Evolutionary conservation across 2,888 invertebrate genomes (phyloP), one percentile per base, ranked within the genome.

Genomic region (Torymus aiolomorphi): DNA sequence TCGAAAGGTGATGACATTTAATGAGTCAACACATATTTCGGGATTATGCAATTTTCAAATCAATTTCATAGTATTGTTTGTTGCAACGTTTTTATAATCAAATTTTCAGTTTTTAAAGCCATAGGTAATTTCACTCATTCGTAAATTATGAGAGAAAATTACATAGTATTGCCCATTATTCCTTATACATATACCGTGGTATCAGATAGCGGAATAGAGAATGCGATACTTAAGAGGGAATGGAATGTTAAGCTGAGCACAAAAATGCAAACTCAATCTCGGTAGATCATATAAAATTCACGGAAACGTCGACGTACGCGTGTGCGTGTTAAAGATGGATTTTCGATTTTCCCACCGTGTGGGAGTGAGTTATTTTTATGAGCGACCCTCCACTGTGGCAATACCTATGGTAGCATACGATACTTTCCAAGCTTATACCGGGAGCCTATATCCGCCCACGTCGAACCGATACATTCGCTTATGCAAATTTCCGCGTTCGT

Each of bases 181-280:
- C 8, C 16, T 10, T 3, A 62, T 42, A 42, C 42, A 54, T 8
- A n/a, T 57, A 18, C 51, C 57, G 62, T 31, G 31, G 52, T 57
- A 62, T 52, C n/a, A 11, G 4, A 52, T 52, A 54, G 16, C 66
- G 31, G 51, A 66, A 69, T 16, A 42, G 11, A n/a, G 54, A 72
- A 69, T 75, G 56, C 20, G 78, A 83, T 80, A 83, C 86, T 86
- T 86, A 83, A 86, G 87, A 88, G 87, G 84, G 86, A 87, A 87
- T 88, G 87, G 86, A 86, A 87, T 83, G n/a, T 10, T 52, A 63
- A 56, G 16, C 59, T 24, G 5, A 12, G 20, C 71, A 42, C n/a
- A 20, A n/a, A 49, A 61, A 51, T 14, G 11, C 8, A 20, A 73
- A 63, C 56, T 63, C 24, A 8, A 72, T 72, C 62, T 62, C 20